Evolutionary conservation across 2,797 vertebrate genomes (phyloP).

Genomic region (Muscicapa comitata): DNA sequence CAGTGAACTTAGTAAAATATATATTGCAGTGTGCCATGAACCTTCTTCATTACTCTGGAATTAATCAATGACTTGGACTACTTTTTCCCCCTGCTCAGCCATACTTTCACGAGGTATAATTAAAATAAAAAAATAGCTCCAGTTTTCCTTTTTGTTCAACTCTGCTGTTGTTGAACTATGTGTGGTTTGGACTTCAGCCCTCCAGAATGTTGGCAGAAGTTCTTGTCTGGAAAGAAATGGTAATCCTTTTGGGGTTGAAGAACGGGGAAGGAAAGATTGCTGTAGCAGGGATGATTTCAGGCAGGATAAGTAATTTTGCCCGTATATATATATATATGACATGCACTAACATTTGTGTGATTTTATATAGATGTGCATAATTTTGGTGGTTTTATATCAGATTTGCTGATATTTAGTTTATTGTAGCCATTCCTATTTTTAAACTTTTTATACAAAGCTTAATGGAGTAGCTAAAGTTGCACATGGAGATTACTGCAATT

Average conservation of each 20-base stretch:
- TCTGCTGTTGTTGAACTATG: conserved; percentile 53
- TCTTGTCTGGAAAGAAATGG: conserved; percentile 62
- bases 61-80: conserved; percentile 23
- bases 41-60: not conserved
- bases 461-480: not conserved
- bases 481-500: not conserved
- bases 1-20: not conserved
- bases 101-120: conserved; percentile 38
- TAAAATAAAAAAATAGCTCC: not conserved
- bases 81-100: not conserved
- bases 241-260: conserved; percentile 54
- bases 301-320: not conserved
- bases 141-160: conserved; percentile 48
- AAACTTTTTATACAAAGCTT: not conserved
- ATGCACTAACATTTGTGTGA: not conserved
- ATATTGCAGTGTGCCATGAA: not conserved
- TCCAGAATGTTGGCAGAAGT: conserved; percentile 50
- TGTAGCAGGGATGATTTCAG: conserved; percentile 11
- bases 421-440: not conserved
- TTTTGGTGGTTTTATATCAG: not conserved
- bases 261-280: not conserved
- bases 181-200: conserved; percentile 56
- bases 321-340: no score
- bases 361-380: not conserved
- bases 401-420: not conserved